Percentiles rank a stretch among this genome's conserved stretches.
These are phyloP conservation scores for Sebastes oblongus DNA, from an alignment of 2,797 vertebrate genomes.

Conservation along the genomic window DNA sequence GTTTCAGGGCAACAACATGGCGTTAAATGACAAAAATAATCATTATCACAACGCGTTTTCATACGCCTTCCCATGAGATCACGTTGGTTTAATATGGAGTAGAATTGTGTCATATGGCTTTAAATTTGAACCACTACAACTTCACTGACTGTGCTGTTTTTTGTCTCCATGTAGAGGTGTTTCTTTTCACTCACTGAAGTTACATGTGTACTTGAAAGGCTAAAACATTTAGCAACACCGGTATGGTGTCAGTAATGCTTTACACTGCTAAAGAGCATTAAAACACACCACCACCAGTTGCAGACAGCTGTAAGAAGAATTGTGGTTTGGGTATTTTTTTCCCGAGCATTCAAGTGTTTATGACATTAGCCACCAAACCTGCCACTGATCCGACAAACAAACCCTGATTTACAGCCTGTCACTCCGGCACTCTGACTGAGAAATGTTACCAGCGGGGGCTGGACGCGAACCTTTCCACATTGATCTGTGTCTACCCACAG, in stretches of 20 bases:
- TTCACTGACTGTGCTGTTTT: background rate
- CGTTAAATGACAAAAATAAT: no score
- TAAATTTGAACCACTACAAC: background rate
- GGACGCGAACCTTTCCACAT: conserved; percentile 68
- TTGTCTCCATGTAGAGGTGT: background rate
- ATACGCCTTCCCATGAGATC: no score
- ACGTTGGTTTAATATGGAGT: no score
- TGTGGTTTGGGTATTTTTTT: conserved; percentile 3
- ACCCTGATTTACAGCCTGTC: conserved; percentile 75
- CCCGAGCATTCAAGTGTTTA: conserved; percentile 32
- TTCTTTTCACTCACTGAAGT: background rate
- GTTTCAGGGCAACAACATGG: no score
- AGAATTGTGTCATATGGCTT: no score
- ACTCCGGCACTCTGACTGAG: conserved; percentile 63
- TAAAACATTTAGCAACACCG: background rate
- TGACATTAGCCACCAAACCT: conserved; percentile 62
- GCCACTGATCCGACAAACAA: conserved; percentile 64
- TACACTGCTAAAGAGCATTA: background rate
- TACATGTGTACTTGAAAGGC: background rate
- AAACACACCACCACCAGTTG: background rate
- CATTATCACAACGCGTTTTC: no score
- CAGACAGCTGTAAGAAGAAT: background rate
- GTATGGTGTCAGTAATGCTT: background rate
- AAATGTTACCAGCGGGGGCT: conserved; percentile 63
- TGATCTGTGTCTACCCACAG: conserved; percentile 73